Conservation (phyloP, 2,113 vertebrate species). For the Prionailurus bengalensis region DNA sequence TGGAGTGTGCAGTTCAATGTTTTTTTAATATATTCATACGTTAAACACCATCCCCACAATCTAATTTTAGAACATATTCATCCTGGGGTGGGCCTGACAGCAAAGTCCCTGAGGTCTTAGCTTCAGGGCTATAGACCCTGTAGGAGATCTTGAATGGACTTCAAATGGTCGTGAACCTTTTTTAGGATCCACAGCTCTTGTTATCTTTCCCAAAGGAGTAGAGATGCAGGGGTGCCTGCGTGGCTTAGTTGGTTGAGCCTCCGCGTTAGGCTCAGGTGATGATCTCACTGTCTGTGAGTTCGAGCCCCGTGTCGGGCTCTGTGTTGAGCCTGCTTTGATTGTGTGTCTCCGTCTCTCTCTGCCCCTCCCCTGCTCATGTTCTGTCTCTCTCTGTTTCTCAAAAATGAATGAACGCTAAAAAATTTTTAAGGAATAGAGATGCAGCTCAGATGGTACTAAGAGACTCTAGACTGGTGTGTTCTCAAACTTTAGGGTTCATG, state of each 20-base stretch:
- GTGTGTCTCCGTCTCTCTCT: too few species aligned
- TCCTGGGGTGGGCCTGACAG: not conserved
- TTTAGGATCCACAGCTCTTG: not conserved
- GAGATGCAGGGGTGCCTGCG: not conserved
- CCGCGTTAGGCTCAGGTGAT: too few species aligned
- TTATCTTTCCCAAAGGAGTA: not conserved
- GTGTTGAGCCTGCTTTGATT: too few species aligned
- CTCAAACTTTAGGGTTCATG: not conserved
- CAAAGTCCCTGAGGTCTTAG: not conserved
- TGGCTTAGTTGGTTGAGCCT: too few species aligned
- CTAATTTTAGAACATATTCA: not conserved
- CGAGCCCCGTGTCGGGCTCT: too few species aligned
- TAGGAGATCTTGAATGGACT: slow-evolving; percentile 9
- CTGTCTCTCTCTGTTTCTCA: too few species aligned
- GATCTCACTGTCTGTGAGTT: too few species aligned
- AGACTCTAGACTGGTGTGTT: not conserved
- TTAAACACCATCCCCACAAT: not conserved
- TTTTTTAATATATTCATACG: not conserved
- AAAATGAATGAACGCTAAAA: too few species aligned
- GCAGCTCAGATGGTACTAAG: not conserved
- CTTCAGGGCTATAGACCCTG: not conserved
- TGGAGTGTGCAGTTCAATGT: not conserved
- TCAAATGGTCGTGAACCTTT: not conserved
- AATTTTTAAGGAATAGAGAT: not conserved
- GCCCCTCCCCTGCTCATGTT: too few species aligned